Evolutionary conservation across 2,888 invertebrate species (phyloP).

Genomic region (Drosophila barbarae): DNA sequence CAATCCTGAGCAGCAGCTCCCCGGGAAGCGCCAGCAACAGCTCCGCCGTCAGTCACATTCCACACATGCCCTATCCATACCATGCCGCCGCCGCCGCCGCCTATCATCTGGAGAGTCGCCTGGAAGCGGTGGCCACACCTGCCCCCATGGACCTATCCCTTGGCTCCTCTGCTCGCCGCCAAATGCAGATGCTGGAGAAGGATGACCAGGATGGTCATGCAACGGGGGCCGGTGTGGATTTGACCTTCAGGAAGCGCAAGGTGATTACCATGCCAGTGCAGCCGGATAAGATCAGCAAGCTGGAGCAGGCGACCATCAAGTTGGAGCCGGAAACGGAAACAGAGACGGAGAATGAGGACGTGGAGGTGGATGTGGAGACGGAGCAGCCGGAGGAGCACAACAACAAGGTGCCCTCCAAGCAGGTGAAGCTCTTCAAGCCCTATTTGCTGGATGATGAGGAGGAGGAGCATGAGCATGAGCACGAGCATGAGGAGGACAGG

Average conservation of each 20-base stretch:
- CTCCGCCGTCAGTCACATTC: conserved; percentile 30
- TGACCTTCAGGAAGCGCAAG: conserved; percentile 76
- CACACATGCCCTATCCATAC: conserved; percentile 30
- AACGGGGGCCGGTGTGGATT: conserved; percentile 61
- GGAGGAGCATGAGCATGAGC: conserved; percentile 27
- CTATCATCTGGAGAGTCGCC: conserved; percentile 29
- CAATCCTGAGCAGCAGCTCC: conserved; percentile 56
- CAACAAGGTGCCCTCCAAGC: conserved; percentile 76
- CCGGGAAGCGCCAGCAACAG: conserved; percentile 48
- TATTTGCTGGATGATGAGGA: conserved; percentile 85
- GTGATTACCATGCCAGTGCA: conserved; percentile 44
- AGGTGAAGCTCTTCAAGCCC: conserved; percentile 88
- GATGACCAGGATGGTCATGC: conserved; percentile 17
- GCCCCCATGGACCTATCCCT: conserved; percentile 78
- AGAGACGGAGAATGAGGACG: conserved; percentile 49
- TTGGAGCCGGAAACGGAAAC: conserved; percentile 37
- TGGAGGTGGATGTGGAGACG: conserved; percentile 53
- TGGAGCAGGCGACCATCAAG: conserved; percentile 45
- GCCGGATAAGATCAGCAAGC: conserved; percentile 72
- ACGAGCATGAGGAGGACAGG: conserved; percentile 1
- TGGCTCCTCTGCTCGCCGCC: conserved; percentile 66
- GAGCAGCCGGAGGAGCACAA: conserved; percentile 44
- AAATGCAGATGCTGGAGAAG: conserved; percentile 44
- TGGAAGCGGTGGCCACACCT: conserved; percentile 48
- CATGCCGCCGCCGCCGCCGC: conserved; percentile 37